These are phyloP conservation scores for Polydrusus pterygomalis DNA, from an alignment of 2,888 invertebrate species.

Conservation along the genomic window DNA sequence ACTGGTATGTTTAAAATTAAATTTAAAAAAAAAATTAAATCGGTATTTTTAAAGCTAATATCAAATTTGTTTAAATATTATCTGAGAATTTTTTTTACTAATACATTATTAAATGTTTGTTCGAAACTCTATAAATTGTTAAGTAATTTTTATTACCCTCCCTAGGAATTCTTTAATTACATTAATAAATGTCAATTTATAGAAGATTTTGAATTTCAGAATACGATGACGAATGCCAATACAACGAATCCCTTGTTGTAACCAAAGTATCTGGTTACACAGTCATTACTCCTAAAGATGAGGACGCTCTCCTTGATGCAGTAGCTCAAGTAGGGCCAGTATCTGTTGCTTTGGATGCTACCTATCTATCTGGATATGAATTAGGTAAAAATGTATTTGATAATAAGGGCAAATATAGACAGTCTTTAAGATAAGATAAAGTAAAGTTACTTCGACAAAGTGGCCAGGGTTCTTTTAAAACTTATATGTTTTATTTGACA, in stretches of 20 bases:
- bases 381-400: no score
- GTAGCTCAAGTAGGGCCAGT: constrained; percentile 44
- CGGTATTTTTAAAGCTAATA: no score
- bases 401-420: no score
- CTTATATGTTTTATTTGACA: no score
- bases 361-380: constrained; percentile 21
- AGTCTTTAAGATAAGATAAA: no score
- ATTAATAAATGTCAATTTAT: neutral
- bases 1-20: constrained; percentile 34
- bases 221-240: constrained; percentile 38
- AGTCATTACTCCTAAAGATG: constrained; percentile 10
- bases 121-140: no score
- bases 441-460: no score
- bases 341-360: constrained; percentile 48
- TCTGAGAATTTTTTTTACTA: no score
- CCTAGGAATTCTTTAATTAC: neutral
- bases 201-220: neutral
- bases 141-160: no score
- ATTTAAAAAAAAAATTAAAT: neutral
- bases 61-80: no score
- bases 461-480: no score
- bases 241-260: constrained; percentile 28
- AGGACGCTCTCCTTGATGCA: constrained; percentile 39
- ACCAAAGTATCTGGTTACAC: constrained; percentile 33
- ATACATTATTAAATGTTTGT: no score